Conservation (phyloP, 2,797 vertebrate genomes). For the Acanthurus tractus region DNA sequence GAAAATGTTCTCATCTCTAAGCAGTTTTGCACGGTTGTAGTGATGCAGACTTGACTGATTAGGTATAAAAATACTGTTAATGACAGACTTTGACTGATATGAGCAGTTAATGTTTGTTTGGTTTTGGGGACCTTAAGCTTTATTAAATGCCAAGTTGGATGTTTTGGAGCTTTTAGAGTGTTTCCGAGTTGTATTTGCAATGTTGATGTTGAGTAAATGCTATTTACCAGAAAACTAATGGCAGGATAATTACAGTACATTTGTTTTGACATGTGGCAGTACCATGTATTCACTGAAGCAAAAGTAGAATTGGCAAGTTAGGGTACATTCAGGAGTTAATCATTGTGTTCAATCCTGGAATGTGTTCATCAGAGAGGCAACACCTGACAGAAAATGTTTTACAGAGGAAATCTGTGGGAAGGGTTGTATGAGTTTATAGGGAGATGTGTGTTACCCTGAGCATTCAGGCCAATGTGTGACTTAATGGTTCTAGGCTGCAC, state of each 20-base stretch:
- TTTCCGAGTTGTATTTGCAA: not conserved
- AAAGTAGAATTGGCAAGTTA: not conserved
- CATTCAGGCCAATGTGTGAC: not conserved
- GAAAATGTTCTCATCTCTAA: too few species aligned
- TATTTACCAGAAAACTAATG: not conserved
- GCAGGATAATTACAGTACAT: not conserved
- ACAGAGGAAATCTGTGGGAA: not conserved
- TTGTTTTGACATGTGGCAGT: not conserved
- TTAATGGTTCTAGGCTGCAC: not conserved
- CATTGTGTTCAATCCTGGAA: not conserved
- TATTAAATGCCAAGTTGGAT: not conserved
- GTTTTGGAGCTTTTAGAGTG: not conserved
- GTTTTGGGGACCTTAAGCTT: not conserved
- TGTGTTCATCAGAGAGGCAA: conserved; percentile 10
- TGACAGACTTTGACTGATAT: not conserved
- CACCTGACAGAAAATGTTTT: not conserved
- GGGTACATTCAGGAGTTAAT: not conserved
- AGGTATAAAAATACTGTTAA: not conserved
- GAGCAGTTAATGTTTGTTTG: not conserved
- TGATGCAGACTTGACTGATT: not conserved
- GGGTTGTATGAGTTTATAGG: not conserved
- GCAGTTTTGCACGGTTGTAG: not conserved
- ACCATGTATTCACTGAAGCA: not conserved
- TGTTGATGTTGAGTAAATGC: not conserved
- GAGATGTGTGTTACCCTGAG: conserved; percentile 1